Percentiles rank a stretch among this genome's conserved stretches.
These are phyloP conservation scores for Lacanobia oleracea DNA, from an alignment of 2,888 invertebrate genomes.

Conservation along the genomic window DNA sequence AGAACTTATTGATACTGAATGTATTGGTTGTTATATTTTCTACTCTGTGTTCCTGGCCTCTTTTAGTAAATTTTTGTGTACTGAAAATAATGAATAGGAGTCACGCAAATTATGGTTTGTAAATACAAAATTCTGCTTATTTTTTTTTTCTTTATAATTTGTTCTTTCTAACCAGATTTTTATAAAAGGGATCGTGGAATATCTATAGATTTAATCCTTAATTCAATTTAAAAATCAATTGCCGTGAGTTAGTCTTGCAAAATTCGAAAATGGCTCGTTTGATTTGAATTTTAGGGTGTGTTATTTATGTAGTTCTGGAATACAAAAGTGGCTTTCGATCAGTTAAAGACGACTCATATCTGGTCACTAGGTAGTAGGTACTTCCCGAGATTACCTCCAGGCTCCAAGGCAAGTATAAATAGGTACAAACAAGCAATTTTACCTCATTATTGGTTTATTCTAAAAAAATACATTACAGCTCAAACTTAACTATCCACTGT, in stretches of 20 bases:
- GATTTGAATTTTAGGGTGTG: too few species aligned
- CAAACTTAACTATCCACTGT: not conserved
- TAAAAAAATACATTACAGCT: not conserved
- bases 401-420: too few species aligned
- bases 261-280: too few species aligned
- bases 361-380: not conserved
- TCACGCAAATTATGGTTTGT: not conserved
- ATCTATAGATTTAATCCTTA: too few species aligned
- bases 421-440: not conserved
- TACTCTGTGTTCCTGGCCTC: not conserved
- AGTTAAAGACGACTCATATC: not conserved
- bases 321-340: not conserved
- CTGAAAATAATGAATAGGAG: not conserved
- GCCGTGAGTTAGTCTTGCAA: too few species aligned
- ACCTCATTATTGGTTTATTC: not conserved
- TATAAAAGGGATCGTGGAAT: too few species aligned
- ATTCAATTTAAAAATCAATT: too few species aligned
- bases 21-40: not conserved
- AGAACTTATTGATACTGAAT: slow-evolving; percentile 18
- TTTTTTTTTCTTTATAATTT: too few species aligned
- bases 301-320: too few species aligned
- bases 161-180: too few species aligned
- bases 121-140: too few species aligned
- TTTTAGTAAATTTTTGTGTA: not conserved
- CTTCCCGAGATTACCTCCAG: not conserved